These are phyloP conservation scores for Erebia palarica DNA, from an alignment of 2,888 invertebrate genomes.

Conservation along the genomic window DNA sequence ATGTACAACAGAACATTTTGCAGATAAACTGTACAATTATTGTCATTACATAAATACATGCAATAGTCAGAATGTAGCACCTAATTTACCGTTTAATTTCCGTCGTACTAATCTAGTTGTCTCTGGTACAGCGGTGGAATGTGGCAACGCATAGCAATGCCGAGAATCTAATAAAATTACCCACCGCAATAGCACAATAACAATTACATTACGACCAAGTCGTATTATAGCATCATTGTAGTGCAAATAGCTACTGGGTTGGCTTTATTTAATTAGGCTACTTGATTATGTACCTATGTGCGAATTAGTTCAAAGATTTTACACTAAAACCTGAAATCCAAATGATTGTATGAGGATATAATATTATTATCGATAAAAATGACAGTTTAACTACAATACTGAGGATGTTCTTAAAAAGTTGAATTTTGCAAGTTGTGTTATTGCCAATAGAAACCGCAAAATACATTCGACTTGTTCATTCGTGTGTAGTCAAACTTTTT, in stretches of 20 bases:
- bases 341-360: too few relatives aligned
- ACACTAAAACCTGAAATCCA: too few relatives aligned
- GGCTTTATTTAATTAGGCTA: background rate
- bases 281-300: background rate
- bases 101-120: constrained; percentile 41
- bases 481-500: too few relatives aligned
- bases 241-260: background rate
- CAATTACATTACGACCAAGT: constrained; percentile 1
- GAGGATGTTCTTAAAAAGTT: too few relatives aligned
- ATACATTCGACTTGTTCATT: too few relatives aligned
- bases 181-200: constrained; percentile 9
- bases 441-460: too few relatives aligned
- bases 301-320: background rate
- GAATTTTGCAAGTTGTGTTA: too few relatives aligned
- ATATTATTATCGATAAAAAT: too few relatives aligned
- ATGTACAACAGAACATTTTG: too few relatives aligned
- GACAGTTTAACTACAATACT: too few relatives aligned
- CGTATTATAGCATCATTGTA: background rate
- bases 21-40: constrained; percentile 4
- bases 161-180: constrained; percentile 38
- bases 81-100: constrained; percentile 59
- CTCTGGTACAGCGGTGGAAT: constrained; percentile 33
- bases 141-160: constrained; percentile 36
- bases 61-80: constrained; percentile 37
- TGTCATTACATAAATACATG: constrained; percentile 32